These are phyloP conservation scores for Ursus arctos DNA, from an alignment of 2,113 vertebrate species.

Conservation along the genomic window DNA sequence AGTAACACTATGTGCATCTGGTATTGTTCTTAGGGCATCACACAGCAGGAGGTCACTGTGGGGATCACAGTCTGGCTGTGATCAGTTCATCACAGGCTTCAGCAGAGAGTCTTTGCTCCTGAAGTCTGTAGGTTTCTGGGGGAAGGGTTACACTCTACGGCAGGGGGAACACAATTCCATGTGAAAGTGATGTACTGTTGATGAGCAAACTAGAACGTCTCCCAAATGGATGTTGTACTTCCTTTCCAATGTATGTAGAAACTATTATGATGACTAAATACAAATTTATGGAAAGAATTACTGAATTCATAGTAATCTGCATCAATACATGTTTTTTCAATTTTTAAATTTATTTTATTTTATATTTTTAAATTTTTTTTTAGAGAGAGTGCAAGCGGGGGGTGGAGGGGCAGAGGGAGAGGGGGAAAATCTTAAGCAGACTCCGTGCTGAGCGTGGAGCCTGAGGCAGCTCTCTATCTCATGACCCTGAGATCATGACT, in stretches of 20 bases:
- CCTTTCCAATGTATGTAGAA: conserved; percentile 9
- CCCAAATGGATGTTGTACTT: background rate
- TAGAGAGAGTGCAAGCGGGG: background rate
- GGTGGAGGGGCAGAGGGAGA: background rate
- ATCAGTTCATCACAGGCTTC: background rate
- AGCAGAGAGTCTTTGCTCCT: background rate
- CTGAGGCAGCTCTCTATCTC: background rate
- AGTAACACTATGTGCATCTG: background rate
- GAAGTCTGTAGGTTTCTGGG: background rate
- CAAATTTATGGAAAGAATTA: background rate
- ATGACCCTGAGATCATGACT: background rate
- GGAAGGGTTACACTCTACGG: background rate
- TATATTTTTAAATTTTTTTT: background rate
- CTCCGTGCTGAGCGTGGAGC: background rate
- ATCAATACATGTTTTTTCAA: background rate
- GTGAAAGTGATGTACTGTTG: background rate
- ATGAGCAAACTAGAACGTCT: background rate
- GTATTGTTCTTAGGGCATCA: background rate
- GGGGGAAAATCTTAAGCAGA: background rate
- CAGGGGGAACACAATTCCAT: background rate
- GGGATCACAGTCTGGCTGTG: background rate
- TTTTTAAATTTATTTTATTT: background rate
- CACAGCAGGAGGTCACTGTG: background rate
- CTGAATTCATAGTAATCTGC: background rate
- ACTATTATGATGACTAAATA: background rate